Conservation (phyloP, 2,113 vertebrate genomes). For the Callopanchax toddi region DNA sequence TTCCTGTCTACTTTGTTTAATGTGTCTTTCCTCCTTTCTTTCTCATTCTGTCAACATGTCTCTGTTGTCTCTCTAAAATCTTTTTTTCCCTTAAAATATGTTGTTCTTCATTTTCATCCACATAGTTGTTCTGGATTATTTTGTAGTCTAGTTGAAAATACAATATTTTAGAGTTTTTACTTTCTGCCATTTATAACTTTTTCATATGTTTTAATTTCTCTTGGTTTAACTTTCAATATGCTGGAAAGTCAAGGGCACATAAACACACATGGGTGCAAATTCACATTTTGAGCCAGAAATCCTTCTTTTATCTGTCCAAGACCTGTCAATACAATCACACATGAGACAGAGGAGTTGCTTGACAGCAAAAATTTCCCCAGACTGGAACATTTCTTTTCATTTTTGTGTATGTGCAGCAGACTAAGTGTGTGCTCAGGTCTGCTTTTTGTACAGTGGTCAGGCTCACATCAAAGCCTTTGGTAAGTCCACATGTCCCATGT, state of each 20-base stretch:
- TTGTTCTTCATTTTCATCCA: neutral
- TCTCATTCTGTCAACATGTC: constrained; percentile 10
- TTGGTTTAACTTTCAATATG: neutral
- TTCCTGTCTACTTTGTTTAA: neutral
- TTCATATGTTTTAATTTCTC: neutral
- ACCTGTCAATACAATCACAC: constrained; percentile 44
- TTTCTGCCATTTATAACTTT: neutral
- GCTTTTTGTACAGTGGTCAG: constrained; percentile 54
- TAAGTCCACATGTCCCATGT: constrained; percentile 62
- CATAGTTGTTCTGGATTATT: neutral
- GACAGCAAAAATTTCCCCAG: constrained; percentile 45
- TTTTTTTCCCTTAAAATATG: neutral
- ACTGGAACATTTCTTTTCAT: constrained; percentile 23
- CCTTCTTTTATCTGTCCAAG: constrained; percentile 44
- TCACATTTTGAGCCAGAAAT: constrained; percentile 28
- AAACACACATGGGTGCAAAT: neutral
- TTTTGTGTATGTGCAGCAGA: constrained; percentile 8
- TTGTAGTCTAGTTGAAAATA: neutral
- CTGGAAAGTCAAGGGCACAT: neutral
- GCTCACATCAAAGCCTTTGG: constrained; percentile 61
- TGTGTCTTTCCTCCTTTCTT: constrained; percentile 9
- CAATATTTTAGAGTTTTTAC: neutral
- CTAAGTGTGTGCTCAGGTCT: constrained; percentile 31
- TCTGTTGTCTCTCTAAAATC: constrained; percentile 13
- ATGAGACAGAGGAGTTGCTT: constrained; percentile 20